Conservation (phyloP, 2,888 invertebrate genomes). For the Agrochola lychnidis region DNA sequence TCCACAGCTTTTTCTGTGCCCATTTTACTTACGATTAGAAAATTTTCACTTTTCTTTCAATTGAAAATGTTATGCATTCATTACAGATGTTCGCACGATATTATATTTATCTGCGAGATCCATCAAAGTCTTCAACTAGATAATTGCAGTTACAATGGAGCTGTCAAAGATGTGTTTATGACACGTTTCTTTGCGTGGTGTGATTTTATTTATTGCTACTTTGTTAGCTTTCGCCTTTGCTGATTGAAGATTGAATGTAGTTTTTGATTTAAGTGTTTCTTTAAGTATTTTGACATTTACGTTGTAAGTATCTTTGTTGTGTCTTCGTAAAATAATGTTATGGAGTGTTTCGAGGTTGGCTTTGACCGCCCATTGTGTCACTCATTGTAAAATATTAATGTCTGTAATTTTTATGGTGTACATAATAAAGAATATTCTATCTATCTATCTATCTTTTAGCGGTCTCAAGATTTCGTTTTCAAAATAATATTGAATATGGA, state of each 20-base stretch:
- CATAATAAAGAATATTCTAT: too few relatives aligned
- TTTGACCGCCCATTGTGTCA: too few relatives aligned
- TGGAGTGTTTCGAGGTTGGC: not conserved
- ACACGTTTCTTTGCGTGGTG: conserved; percentile 49
- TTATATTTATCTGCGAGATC: conserved; percentile 59
- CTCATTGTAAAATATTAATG: too few relatives aligned
- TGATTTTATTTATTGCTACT: conserved; percentile 48
- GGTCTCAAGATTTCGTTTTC: not conserved
- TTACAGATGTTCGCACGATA: conserved; percentile 73
- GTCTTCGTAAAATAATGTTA: not conserved
- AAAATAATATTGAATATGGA: not conserved
- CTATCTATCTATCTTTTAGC: not conserved
- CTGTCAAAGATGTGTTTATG: conserved; percentile 41
- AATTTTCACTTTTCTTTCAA: conserved; percentile 78
- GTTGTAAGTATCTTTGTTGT: not conserved
- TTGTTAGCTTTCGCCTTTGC: conserved; percentile 48
- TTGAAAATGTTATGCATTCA: conserved; percentile 67
- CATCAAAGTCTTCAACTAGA: conserved; percentile 68
- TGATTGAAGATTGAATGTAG: conserved; percentile 16
- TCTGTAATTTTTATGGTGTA: too few relatives aligned
- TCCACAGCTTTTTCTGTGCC: conserved; percentile 52
- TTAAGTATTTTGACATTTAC: not conserved
- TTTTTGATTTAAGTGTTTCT: conserved; percentile 24
- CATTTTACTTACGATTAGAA: conserved; percentile 56
- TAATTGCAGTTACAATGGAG: conserved; percentile 62